Percentiles rank a stretch among this genome's conserved stretches.
phyloP scores from a whole-genome alignment of 2,888 invertebrate genomes.

The Petrophora chlorosata region DNA sequence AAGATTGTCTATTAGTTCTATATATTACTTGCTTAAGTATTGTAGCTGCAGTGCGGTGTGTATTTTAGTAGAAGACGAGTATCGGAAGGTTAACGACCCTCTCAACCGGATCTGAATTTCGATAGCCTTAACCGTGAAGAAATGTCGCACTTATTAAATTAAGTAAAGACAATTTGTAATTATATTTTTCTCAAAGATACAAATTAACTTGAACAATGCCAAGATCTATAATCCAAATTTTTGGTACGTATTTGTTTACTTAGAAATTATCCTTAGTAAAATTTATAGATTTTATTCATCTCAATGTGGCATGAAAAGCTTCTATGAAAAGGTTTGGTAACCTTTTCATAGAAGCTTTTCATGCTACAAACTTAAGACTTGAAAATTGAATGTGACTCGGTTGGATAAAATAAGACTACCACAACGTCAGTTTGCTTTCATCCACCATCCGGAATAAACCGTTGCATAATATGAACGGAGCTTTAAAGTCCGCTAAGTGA shows the following conservation, averaged over 20 bases:
- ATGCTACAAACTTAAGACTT: neutral
- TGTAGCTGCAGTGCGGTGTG: too few relatives aligned
- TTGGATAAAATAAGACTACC: neutral
- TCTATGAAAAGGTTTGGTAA: too few relatives aligned
- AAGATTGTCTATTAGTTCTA: too few relatives aligned
- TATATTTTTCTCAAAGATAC: neutral
- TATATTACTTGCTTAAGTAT: too few relatives aligned
- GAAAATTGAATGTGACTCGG: neutral
- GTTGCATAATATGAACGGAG: neutral
- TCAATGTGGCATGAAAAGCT: neutral
- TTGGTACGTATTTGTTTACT: neutral
- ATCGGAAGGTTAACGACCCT: too few relatives aligned
- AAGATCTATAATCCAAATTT: neutral
- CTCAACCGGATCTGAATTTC: conserved; percentile 51
- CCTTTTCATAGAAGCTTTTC: neutral
- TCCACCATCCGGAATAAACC: neutral
- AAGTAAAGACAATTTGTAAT: conserved; percentile 15
- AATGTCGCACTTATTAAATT: conserved; percentile 49
- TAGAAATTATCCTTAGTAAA: neutral
- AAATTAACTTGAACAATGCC: neutral
- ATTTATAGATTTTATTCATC: neutral
- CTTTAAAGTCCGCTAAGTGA: conserved; percentile 3
- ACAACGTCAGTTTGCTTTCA: neutral
- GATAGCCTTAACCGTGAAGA: conserved; percentile 46
- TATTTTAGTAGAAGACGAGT: too few relatives aligned